Evolutionary conservation across 2,888 invertebrate genomes (phyloP), one percentile per base, ranked within the genome.

Genomic region (Drosophila helvetica): DNA sequence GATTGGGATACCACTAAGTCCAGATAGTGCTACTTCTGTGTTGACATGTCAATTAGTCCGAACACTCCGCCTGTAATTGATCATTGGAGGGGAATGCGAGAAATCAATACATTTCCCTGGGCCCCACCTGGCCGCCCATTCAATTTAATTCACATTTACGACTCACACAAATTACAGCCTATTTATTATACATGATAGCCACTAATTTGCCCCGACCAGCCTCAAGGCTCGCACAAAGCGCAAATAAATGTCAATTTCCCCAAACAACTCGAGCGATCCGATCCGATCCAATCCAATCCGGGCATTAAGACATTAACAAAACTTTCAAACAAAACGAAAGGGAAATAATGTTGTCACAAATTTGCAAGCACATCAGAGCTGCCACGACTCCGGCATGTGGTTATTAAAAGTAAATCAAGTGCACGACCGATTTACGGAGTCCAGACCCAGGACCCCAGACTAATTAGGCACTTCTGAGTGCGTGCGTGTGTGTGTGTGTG

Each of bases 191-290:
- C 64, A 18, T 50, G 71, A 58, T 64, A 70, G 27, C 54, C 73
- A 55, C 70, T 78, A 77, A 83, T 79, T 85, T 73, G 55, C 33
- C 15, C 69, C 27, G 52, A 46, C 43, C 6, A 22, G 25, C 10
- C 27, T 47, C 59, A 30, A 61, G 48, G 54, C 65, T 25, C 19
- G 30, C 48, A 27, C 47, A 19, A 45, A 60, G 63, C 77, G 73
- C 75, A 74, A 80, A 83, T 85, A 85, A 85, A 85, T 86, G 85
- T 88, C 84, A 83, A 85, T 85, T 85, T 85, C 71, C 79, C 76
- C 58, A 15, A 51, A 30, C 62, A 63, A 63, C 18, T 38, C 38
- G 15, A 15, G 64, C 47, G 48, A 43, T 38, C 10, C 30, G 1
- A 10, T 30, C 38, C 38, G 38, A n/a, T n/a, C n/a, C n/a, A n/a